A percentile compares a stretch with the other conserved stretches of the same genome.
Conservation (phyloP, 2,797 vertebrate genomes). For the Lagorchestes hirsutus region DNA sequence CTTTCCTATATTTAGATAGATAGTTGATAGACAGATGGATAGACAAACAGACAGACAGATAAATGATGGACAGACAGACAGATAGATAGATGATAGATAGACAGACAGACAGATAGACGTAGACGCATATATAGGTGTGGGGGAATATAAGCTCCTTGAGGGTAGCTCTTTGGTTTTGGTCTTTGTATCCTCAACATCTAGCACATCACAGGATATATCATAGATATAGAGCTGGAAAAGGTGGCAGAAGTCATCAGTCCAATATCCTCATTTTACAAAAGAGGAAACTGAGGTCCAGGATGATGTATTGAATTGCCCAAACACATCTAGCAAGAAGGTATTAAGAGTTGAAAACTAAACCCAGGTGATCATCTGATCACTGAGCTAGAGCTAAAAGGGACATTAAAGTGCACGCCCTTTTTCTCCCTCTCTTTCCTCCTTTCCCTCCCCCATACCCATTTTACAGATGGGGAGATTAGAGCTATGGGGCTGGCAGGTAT, state of each 20-base stretch:
- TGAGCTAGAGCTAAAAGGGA: not conserved
- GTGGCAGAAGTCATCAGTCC: not conserved
- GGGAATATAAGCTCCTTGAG: not conserved
- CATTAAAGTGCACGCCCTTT: not conserved
- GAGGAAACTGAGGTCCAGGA: not conserved
- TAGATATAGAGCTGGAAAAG: not conserved
- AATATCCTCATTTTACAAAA: not conserved
- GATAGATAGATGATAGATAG: too few relatives aligned
- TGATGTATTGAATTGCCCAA: not conserved
- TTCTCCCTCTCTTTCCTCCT: not conserved
- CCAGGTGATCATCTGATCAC: not conserved
- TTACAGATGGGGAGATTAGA: not conserved
- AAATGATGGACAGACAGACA: too few relatives aligned
- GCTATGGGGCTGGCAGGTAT: not conserved
- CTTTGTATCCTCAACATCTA: not conserved
- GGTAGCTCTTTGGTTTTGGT: not conserved
- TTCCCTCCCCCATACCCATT: not conserved
- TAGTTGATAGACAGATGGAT: too few relatives aligned
- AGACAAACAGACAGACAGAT: too few relatives aligned
- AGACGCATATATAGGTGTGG: too few relatives aligned
- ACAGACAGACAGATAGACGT: too few relatives aligned
- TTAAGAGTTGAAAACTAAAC: not conserved
- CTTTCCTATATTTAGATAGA: too few relatives aligned
- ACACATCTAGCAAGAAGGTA: not conserved
- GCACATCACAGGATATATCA: not conserved